Evolutionary conservation across 2,888 invertebrate genomes (phyloP).

Genomic region (Anorthoa munda): DNA sequence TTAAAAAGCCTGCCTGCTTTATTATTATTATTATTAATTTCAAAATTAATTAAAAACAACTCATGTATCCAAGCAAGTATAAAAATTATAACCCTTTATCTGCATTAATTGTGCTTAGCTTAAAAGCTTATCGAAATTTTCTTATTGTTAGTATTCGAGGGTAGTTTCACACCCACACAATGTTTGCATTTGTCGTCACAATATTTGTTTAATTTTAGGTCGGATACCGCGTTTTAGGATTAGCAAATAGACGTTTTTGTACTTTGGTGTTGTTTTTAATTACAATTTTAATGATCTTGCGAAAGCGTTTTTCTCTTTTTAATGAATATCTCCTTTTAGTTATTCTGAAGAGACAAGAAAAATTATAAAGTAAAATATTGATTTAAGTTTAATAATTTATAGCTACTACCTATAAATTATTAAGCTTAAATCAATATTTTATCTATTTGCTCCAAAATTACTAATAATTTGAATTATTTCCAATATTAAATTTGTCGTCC

Average conservation of each 20-base stretch:
- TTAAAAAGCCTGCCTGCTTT: too few relatives aligned
- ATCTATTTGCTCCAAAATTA: too few relatives aligned
- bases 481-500: too few relatives aligned
- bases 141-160: slow-evolving; percentile 47
- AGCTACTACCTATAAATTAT: too few relatives aligned
- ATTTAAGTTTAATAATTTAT: too few relatives aligned
- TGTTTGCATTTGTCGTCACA: slow-evolving; percentile 61
- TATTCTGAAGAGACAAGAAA: too few relatives aligned
- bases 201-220: slow-evolving; percentile 66
- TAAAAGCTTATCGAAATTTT: slow-evolving; percentile 54
- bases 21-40: too few relatives aligned
- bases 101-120: slow-evolving; percentile 25
- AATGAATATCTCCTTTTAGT: too few relatives aligned
- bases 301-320: not conserved
- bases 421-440: too few relatives aligned
- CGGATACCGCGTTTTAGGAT: slow-evolving; percentile 41
- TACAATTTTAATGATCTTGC: slow-evolving; percentile 18
- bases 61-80: slow-evolving; percentile 17
- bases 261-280: slow-evolving; percentile 27
- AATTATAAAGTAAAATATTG: too few relatives aligned
- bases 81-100: slow-evolving; percentile 22
- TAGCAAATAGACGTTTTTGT: slow-evolving; percentile 27
- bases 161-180: slow-evolving; percentile 29
- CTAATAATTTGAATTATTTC: too few relatives aligned
- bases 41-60: too few relatives aligned